A percentile compares a stretch with the other conserved stretches of the same genome.
phyloP scores from a whole-genome alignment of 2,888 invertebrate genomes.

The Drosophila pegasa region DNA sequence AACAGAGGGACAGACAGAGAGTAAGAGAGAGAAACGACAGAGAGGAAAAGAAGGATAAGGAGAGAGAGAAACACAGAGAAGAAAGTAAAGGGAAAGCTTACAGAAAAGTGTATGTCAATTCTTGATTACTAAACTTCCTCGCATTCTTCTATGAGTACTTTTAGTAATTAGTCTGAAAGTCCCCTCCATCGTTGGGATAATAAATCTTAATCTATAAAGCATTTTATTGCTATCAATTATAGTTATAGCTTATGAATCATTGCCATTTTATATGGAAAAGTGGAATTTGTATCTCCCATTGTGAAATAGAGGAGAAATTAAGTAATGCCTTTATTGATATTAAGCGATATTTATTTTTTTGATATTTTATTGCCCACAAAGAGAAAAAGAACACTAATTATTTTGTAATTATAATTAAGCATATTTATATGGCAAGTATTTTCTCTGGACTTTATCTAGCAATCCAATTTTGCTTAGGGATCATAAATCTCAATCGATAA shows the following conservation, averaged over 20 bases:
- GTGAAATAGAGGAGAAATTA: neutral
- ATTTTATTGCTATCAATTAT: neutral
- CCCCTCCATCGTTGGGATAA: neutral
- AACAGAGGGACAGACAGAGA: too few species aligned
- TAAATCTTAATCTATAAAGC: neutral
- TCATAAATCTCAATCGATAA: slow-evolving; percentile 14
- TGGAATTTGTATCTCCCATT: neutral
- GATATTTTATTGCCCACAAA: neutral
- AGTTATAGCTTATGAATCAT: neutral
- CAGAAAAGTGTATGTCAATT: neutral
- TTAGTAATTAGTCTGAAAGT: neutral
- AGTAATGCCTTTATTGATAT: neutral
- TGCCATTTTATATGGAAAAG: neutral
- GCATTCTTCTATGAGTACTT: neutral
- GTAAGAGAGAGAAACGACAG: too few species aligned
- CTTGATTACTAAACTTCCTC: neutral
- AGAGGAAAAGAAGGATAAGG: too few species aligned
- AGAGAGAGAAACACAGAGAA: too few species aligned
- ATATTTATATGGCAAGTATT: neutral
- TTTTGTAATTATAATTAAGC: neutral
- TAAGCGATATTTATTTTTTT: neutral
- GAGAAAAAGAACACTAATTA: neutral
- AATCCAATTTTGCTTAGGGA: neutral
- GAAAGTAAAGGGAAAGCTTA: too few species aligned
- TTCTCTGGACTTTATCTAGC: too few species aligned